These are phyloP conservation scores for Dicyrtomina minuta DNA, from an alignment of 2,888 invertebrate species.

Conservation along the genomic window DNA sequence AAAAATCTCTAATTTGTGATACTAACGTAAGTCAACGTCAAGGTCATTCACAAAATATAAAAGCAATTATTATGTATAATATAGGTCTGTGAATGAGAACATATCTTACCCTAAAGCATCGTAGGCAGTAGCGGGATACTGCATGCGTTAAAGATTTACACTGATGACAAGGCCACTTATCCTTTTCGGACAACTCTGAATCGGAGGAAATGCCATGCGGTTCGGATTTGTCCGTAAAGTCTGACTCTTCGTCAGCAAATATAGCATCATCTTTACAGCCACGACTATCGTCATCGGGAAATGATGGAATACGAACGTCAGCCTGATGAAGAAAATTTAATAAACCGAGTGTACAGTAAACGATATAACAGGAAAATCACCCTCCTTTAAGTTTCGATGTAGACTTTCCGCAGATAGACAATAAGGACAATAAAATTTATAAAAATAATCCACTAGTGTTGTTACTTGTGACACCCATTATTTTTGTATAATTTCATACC, in stretches of 20 bases:
- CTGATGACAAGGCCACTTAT: slow-evolving; percentile 44
- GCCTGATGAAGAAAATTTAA: too few species aligned
- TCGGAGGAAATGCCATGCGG: slow-evolving; percentile 22
- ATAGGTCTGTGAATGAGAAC: neutral
- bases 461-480: too few species aligned
- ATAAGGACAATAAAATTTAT: too few species aligned
- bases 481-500: slow-evolving; percentile 23
- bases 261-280: slow-evolving; percentile 12
- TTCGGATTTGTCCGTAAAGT: neutral
- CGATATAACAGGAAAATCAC: too few species aligned
- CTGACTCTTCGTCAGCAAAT: slow-evolving; percentile 23
- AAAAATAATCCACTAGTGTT: too few species aligned
- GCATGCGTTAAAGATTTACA: slow-evolving; percentile 39
- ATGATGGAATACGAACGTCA: too few species aligned
- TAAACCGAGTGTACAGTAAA: too few species aligned
- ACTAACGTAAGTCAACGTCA: neutral
- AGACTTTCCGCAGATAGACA: too few species aligned
- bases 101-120: slow-evolving; percentile 46
- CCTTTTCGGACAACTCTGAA: slow-evolving; percentile 37
- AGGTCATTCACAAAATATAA: neutral
- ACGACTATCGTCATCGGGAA: too few species aligned
- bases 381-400: too few species aligned
- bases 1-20: slow-evolving; percentile 5
- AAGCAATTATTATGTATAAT: neutral
- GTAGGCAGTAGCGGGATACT: slow-evolving; percentile 42